Conservation (phyloP, 2,797 vertebrate genomes). For the Tamandua tetradactyla region DNA sequence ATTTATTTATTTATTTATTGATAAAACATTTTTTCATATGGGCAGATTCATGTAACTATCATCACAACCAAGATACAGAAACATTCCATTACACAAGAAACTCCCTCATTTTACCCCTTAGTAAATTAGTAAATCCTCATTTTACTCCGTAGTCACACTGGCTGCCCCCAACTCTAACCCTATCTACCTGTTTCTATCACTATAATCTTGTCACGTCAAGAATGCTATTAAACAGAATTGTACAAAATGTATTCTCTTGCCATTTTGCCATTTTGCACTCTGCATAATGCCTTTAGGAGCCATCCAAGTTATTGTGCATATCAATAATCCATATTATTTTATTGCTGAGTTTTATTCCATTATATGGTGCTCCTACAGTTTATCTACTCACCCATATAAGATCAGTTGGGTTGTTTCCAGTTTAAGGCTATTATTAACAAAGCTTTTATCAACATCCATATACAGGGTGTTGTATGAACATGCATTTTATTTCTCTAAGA, state of each 20-base stretch:
- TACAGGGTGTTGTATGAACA: too few species aligned
- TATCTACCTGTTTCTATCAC: not conserved
- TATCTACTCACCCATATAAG: not conserved
- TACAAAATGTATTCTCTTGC: not conserved
- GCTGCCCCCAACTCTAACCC: not conserved
- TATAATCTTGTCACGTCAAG: not conserved
- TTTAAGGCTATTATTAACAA: too few species aligned
- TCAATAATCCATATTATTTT: not conserved
- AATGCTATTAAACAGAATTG: not conserved
- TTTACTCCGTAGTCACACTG: not conserved
- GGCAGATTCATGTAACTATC: not conserved
- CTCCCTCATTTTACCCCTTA: not conserved
- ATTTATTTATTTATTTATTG: too few species aligned
- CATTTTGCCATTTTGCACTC: not conserved
- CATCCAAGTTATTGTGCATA: not conserved
- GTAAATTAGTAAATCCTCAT: too few species aligned
- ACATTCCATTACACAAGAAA: not conserved
- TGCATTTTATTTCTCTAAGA: too few species aligned
- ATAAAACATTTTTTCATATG: not conserved
- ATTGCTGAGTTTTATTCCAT: not conserved
- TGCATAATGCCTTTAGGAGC: not conserved
- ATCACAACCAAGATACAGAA: not conserved
- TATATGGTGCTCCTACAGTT: not conserved
- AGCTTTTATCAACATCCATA: too few species aligned
- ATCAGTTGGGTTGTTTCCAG: too few species aligned